Percentiles rank a stretch among this genome's conserved stretches.
phyloP scores from a whole-genome alignment of 1,140 invertebrate genomes.

The Reticulitermes speratus region DNA sequence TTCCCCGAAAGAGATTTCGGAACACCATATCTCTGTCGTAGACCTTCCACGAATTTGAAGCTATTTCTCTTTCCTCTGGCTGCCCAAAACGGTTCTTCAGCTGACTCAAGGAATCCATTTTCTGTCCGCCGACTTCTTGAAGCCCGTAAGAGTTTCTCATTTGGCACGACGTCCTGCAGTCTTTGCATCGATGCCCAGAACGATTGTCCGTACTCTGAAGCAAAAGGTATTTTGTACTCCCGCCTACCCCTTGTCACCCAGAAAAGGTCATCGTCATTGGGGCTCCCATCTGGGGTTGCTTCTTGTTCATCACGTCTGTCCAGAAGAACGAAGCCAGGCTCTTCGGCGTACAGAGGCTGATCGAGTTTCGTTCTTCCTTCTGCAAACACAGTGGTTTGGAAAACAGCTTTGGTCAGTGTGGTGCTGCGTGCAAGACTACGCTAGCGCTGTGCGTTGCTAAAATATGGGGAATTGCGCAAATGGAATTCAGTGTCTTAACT shows the following conservation, averaged over 20 bases:
- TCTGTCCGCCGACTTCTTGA: no score
- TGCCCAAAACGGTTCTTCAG: constrained; percentile 19
- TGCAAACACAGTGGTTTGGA: not conserved
- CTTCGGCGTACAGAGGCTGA: not conserved
- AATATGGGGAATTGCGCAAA: not conserved
- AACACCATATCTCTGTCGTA: not conserved
- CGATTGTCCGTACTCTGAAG: not conserved
- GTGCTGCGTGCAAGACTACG: no score
- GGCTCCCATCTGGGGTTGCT: not conserved
- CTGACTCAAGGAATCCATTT: not conserved
- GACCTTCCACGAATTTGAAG: not conserved
- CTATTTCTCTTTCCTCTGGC: not conserved
- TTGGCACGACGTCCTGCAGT: no score
- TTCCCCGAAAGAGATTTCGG: not conserved
- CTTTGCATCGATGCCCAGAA: not conserved
- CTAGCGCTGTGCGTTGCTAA: not conserved
- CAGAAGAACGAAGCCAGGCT: constrained; percentile 6
- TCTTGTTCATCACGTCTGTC: not conserved
- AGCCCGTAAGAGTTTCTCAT: not conserved
- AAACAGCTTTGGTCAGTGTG: no score
- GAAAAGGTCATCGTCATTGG: not conserved
- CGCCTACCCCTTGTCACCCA: constrained; percentile 20
- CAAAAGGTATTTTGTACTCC: not conserved
- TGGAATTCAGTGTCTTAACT: no score
- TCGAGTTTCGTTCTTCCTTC: not conserved